These are phyloP conservation scores for Antennarius maculatus DNA, from an alignment of 2,797 vertebrate species.

Conservation along the genomic window DNA sequence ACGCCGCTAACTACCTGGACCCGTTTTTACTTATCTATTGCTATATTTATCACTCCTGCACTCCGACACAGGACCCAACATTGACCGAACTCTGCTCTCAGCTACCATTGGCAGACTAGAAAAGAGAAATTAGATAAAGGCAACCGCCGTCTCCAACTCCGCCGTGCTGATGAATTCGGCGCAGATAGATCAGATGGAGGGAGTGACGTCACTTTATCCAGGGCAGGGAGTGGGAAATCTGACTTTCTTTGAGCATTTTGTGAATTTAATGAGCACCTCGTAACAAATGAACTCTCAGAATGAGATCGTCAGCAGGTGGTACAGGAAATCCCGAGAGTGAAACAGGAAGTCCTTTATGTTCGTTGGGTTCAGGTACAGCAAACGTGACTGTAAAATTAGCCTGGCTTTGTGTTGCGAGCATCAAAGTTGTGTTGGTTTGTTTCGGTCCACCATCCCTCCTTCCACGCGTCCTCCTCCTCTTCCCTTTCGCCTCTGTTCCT, in stretches of 20 bases:
- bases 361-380: slow-evolving; percentile 51
- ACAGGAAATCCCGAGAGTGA: slow-evolving; percentile 48
- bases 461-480: neutral
- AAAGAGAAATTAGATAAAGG: neutral
- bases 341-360: slow-evolving; percentile 59
- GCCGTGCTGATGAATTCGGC: slow-evolving; percentile 31
- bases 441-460: slow-evolving; percentile 5
- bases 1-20: slow-evolving; percentile 65
- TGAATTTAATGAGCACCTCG: slow-evolving; percentile 63
- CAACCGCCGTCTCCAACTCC: slow-evolving; percentile 1
- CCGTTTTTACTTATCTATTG: slow-evolving; percentile 70
- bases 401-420: slow-evolving; percentile 23
- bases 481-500: neutral
- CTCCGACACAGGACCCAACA: slow-evolving; percentile 18
- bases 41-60: slow-evolving; percentile 67
- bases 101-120: neutral
- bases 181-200: slow-evolving; percentile 40
- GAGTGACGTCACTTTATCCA: slow-evolving; percentile 43
- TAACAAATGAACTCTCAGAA: slow-evolving; percentile 43
- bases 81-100: no score
- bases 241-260: slow-evolving; percentile 57
- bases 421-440: slow-evolving; percentile 11
- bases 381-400: slow-evolving; percentile 43
- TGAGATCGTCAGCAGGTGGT: slow-evolving; percentile 63
- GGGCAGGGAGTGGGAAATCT: slow-evolving; percentile 49